Percentiles rank a stretch among this genome's conserved stretches.
These are phyloP conservation scores for Amblyopsis rosae DNA, from an alignment of 2,113 vertebrate genomes.

Conservation along the genomic window DNA sequence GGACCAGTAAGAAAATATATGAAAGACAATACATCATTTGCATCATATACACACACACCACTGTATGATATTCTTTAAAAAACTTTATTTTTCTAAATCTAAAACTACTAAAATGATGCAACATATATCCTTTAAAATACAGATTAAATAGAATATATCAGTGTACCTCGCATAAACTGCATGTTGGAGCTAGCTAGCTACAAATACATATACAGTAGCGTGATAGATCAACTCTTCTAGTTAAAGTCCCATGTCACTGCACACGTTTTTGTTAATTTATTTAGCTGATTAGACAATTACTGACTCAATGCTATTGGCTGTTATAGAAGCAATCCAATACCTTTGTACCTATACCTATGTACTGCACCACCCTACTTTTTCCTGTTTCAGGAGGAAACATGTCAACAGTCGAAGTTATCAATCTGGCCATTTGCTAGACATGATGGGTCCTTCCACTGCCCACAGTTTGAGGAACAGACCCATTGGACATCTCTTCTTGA, in stretches of 20 bases:
- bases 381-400: too few species aligned
- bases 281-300: too few species aligned
- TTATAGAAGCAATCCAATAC: too few species aligned
- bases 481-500: background rate
- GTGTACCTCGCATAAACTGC: constrained; percentile 23
- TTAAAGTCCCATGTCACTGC: constrained; percentile 3
- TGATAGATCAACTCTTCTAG: constrained; percentile 35
- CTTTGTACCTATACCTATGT: too few species aligned
- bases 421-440: constrained; percentile 39
- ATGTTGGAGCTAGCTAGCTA: constrained; percentile 36
- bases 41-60: background rate
- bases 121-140: constrained; percentile 19
- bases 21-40: background rate
- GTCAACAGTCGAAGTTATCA: too few species aligned
- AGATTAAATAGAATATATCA: constrained; percentile 53
- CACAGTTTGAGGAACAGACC: background rate
- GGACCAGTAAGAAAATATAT: background rate
- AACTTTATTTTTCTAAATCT: background rate
- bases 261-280: too few species aligned
- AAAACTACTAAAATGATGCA: constrained; percentile 23
- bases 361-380: too few species aligned
- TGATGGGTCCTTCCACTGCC: constrained; percentile 29
- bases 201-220: constrained; percentile 38
- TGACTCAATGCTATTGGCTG: too few species aligned
- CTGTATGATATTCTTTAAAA: constrained; percentile 13